A percentile compares a stretch with the other conserved stretches of the same genome.
Conservation (phyloP, 2,888 invertebrate genomes). For the Patella depressa region DNA sequence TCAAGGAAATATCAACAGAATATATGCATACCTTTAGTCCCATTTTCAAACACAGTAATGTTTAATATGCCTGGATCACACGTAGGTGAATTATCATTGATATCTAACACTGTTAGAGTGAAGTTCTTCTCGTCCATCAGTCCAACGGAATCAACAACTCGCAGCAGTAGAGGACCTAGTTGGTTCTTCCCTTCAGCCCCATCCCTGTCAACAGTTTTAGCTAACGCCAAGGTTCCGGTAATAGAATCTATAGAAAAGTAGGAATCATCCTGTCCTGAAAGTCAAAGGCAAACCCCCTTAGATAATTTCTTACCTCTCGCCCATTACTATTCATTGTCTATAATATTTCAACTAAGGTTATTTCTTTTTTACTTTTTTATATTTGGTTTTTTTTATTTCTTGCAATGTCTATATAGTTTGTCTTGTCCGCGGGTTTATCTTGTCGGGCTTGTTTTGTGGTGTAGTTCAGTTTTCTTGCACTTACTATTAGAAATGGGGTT, state of each 20-base stretch:
- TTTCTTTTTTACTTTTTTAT: too few species aligned
- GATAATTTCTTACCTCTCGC: too few species aligned
- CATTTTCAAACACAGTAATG: background rate
- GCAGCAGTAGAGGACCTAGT: background rate
- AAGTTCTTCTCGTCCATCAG: background rate
- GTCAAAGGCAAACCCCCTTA: too few species aligned
- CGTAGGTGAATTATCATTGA: background rate
- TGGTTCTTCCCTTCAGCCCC: background rate
- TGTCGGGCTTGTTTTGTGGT: too few species aligned
- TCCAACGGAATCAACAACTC: background rate
- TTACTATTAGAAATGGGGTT: too few species aligned
- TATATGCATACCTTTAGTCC: background rate
- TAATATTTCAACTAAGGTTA: too few species aligned
- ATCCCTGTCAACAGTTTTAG: background rate
- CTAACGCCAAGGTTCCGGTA: background rate
- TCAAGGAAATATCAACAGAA: background rate
- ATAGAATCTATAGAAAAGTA: background rate
- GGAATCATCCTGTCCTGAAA: background rate
- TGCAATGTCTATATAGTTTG: too few species aligned
- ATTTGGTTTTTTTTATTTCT: too few species aligned
- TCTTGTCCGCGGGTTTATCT: too few species aligned
- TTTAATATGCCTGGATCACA: background rate
- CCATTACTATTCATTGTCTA: too few species aligned
- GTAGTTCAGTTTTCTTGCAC: too few species aligned
- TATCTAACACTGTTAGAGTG: background rate